phyloP scores from a whole-genome alignment of 2,113 vertebrate species.

The Crotophaga sulcirostris region DNA sequence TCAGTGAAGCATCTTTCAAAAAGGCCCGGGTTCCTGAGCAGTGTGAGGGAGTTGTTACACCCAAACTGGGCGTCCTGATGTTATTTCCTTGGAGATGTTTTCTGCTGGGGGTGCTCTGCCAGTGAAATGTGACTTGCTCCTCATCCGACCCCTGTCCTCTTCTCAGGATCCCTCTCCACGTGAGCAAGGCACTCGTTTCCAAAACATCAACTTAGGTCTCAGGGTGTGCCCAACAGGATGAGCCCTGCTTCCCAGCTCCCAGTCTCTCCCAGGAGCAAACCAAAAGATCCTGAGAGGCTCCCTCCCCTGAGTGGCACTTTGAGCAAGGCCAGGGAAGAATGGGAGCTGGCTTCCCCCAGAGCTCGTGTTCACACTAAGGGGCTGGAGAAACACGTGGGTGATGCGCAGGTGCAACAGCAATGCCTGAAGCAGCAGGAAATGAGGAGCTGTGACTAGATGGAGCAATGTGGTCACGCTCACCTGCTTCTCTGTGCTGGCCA shows the following conservation, averaged over 20 bases:
- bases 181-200: background rate
- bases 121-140: background rate
- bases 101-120: background rate
- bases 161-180: background rate
- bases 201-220: background rate
- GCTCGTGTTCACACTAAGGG: background rate
- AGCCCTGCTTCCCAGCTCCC: background rate
- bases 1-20: no score
- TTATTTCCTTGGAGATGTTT: background rate
- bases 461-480: background rate
- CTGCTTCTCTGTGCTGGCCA: background rate
- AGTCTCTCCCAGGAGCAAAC: background rate
- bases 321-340: background rate
- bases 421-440: background rate
- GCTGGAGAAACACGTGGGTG: background rate
- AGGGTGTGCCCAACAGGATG: background rate
- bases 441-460: background rate
- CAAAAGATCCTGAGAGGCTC: background rate
- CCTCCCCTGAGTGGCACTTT: background rate
- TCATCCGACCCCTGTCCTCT: background rate
- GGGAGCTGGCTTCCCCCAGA: background rate
- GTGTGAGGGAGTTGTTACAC: background rate
- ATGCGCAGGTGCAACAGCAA: background rate
- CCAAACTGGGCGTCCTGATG: fast-evolving
- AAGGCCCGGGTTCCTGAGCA: background rate